Conservation (phyloP, 2,797 vertebrate species). For the Crocodylus rhombifer region DNA sequence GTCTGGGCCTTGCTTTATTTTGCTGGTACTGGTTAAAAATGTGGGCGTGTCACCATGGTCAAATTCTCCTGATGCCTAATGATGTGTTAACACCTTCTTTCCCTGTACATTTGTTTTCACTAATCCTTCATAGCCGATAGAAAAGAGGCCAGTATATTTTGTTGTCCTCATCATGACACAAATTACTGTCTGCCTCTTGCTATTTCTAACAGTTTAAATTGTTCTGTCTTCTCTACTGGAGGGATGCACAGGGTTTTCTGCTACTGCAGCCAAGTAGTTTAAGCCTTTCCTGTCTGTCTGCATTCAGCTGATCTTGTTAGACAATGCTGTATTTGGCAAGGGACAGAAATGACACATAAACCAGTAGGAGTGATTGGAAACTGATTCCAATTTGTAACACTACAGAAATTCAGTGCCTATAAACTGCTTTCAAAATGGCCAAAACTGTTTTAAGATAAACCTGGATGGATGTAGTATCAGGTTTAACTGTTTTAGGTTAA, state of each 20-base stretch:
- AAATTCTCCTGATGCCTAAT: not conserved
- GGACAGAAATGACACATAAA: too few species aligned
- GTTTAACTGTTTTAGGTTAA: too few species aligned
- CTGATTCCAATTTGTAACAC: too few species aligned
- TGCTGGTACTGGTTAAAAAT: not conserved
- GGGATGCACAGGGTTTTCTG: conserved; percentile 1
- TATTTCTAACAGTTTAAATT: conserved; percentile 32
- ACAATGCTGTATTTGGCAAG: too few species aligned
- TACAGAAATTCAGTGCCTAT: too few species aligned
- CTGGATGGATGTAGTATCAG: too few species aligned
- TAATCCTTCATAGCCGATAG: not conserved
- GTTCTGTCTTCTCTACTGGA: conserved; percentile 27
- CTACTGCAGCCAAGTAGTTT: conserved; percentile 3
- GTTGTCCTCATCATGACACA: not conserved
- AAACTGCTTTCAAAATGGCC: too few species aligned
- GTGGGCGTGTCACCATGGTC: not conserved
- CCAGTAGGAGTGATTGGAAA: too few species aligned
- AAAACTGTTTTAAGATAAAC: too few species aligned
- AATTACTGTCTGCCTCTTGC: not conserved
- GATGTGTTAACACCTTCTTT: not conserved
- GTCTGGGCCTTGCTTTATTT: not conserved
- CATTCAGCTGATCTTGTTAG: conserved; percentile 14
- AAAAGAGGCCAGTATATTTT: not conserved
- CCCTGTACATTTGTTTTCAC: not conserved
- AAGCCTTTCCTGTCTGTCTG: conserved; percentile 31